Conservation (phyloP, 2,113 vertebrate species). For the Hydrochoerus hydrochaeris region DNA sequence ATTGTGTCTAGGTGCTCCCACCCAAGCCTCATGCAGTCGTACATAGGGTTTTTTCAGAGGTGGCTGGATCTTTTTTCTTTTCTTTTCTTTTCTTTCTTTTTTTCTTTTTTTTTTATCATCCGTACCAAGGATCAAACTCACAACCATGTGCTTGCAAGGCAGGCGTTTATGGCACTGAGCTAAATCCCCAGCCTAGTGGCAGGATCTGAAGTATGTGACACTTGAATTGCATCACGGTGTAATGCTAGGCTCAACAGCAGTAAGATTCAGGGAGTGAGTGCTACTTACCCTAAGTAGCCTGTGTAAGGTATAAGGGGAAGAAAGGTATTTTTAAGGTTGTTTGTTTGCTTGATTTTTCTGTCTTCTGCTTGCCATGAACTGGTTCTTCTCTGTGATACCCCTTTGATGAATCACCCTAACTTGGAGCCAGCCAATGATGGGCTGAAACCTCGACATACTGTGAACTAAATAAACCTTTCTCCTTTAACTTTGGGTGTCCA, state of each 20-base stretch:
- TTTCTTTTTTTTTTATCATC: too few relatives aligned
- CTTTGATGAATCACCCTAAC: background rate
- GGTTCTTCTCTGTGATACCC: background rate
- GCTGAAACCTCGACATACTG: background rate
- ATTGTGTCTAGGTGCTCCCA: background rate
- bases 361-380: background rate
- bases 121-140: too few relatives aligned
- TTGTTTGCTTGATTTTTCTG: background rate
- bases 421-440: background rate
- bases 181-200: too few relatives aligned
- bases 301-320: background rate
- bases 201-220: background rate
- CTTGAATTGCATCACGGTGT: background rate
- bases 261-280: background rate
- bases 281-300: background rate
- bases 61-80: too few relatives aligned
- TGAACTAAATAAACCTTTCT: background rate
- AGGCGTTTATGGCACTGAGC: too few relatives aligned
- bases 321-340: background rate
- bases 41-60: background rate
- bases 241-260: background rate
- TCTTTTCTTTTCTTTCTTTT: too few relatives aligned
- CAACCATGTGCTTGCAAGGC: too few relatives aligned
- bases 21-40: background rate
- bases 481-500: background rate